A percentile compares a stretch with the other conserved stretches of the same genome.
phyloP scores from a whole-genome alignment of 2,888 invertebrate species.

The Aspidiotus rigidus region DNA sequence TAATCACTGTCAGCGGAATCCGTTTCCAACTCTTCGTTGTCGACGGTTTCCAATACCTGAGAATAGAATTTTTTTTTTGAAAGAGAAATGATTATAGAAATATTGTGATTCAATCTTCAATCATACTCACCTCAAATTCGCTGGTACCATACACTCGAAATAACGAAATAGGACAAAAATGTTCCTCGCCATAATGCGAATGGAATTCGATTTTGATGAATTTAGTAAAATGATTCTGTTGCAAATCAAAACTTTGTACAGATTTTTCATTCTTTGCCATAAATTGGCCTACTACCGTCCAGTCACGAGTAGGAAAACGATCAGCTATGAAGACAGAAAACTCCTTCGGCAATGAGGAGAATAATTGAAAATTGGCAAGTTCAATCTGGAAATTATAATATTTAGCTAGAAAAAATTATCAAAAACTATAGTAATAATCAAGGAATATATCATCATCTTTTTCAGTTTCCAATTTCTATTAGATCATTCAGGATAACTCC shows the following conservation, averaged over 20 bases:
- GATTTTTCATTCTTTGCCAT: slow-evolving; percentile 76
- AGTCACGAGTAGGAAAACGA: slow-evolving; percentile 82
- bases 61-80: slow-evolving; percentile 3
- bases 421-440: not conserved
- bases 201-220: slow-evolving; percentile 58
- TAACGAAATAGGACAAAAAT: slow-evolving; percentile 94
- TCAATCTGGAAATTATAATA: slow-evolving; percentile 53
- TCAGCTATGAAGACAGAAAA: slow-evolving; percentile 81
- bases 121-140: slow-evolving; percentile 64
- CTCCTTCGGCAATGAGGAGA: slow-evolving; percentile 91
- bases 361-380: slow-evolving; percentile 93
- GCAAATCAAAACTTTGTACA: slow-evolving; percentile 74
- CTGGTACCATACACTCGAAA: slow-evolving; percentile 89
- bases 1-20: slow-evolving; percentile 58
- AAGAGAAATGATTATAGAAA: no score
- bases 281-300: slow-evolving; percentile 81
- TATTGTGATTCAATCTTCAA: not conserved
- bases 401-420: not conserved
- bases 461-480: no score
- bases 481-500: no score
- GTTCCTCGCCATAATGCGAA: slow-evolving; percentile 91
- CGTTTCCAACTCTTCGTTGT: slow-evolving; percentile 37
- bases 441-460: not conserved
- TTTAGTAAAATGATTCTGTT: slow-evolving; percentile 46
- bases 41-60: slow-evolving; percentile 39